Evolutionary conservation across 35 echinoderm and acorn worm genomes (phyloP), one percentile per base, ranked within the genome.

Genomic region (Eucidaris tribuloides): DNA sequence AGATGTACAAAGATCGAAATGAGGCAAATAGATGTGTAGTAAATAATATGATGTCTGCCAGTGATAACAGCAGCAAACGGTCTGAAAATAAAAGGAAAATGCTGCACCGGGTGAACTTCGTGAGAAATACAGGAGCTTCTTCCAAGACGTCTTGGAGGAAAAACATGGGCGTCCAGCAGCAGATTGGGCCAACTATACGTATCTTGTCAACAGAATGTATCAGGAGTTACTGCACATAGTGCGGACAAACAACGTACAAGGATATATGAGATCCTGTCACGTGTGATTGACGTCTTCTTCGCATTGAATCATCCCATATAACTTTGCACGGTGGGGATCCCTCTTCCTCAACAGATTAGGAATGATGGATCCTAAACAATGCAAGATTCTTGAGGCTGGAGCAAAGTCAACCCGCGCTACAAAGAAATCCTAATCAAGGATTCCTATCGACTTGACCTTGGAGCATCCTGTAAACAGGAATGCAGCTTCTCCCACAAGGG

Each of bases 341-440:
- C 79, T 96, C 7, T 96, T 90, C 42, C 82, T 90, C 13, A 48
- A 90, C 57, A 89, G 89, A 44, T 62, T 94, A 81, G 80, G 85
- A 59, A 85, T 22, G 39, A 42, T 49, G 45, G 44, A 85, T 35
- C 76, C 81, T 56, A 62, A 59, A 6, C 22, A 74, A 13, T 49
- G 15, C 39, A 56, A 77, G 29, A 42, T 95, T 44, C 83, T 95
- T 6, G 82, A 82, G 46, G 86, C 76, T 42, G 92, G 92, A 19
- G 92, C 92, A n/a, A 86, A 89, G 78, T 95, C 86, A 2, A 82
- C 90, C 62, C 85, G 92, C 86, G 62, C 86, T 27, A 95, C 91
- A 9, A 37, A 0, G 38, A 94, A 89, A 60, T 46, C 45, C 49
- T 94, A 89, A 58, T 85, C 60, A 37, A 84, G 81, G 38, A 89